These are phyloP conservation scores for Brachionus paranguensis DNA, from an alignment of 1,140 invertebrate species.

Conservation along the genomic window DNA sequence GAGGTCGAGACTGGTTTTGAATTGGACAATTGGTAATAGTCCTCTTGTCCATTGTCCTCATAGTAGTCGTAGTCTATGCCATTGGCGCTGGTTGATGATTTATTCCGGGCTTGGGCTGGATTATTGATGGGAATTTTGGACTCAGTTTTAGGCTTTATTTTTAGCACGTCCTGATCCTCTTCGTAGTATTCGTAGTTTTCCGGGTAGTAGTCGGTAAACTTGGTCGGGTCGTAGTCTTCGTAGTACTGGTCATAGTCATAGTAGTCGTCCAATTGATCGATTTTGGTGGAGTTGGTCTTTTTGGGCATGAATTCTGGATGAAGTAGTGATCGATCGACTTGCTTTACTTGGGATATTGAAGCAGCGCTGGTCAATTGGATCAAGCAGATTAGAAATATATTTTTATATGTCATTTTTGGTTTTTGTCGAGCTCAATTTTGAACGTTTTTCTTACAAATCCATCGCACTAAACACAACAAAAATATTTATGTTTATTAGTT, in stretches of 20 bases:
- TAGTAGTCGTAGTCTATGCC: background rate
- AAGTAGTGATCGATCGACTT: background rate
- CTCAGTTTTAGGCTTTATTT: background rate
- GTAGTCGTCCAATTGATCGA: background rate
- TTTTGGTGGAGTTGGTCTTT: background rate
- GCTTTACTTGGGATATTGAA: background rate
- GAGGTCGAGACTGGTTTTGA: background rate
- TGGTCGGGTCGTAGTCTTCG: background rate
- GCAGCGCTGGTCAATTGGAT: background rate
- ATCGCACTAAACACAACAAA: background rate
- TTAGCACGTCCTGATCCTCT: background rate
- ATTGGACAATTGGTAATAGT: constrained; percentile 31
- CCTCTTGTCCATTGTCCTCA: background rate
- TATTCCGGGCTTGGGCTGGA: background rate
- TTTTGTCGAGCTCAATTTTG: background rate
- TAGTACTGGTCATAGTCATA: background rate
- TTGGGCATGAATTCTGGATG: background rate
- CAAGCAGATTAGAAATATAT: background rate
- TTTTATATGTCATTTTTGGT: background rate
- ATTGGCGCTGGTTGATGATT: background rate
- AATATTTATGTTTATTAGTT: background rate
- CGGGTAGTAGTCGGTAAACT: background rate
- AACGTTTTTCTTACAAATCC: background rate
- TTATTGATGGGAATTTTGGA: background rate
- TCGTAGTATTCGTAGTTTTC: background rate